phyloP scores from a whole-genome alignment of 2,797 vertebrate species.

The Protosalanx chinensis region DNA sequence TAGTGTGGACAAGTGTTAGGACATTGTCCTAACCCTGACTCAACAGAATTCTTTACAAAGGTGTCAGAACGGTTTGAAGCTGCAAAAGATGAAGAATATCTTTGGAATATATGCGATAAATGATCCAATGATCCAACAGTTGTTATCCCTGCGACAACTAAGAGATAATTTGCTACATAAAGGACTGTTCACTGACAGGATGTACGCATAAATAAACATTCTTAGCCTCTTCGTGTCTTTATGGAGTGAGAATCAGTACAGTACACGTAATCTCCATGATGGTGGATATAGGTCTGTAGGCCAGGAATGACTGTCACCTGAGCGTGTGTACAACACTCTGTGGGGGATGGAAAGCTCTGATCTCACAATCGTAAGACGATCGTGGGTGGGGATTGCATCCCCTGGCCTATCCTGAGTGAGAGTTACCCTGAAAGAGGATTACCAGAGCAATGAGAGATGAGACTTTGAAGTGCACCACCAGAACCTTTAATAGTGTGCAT shows the following conservation, averaged over 20 bases:
- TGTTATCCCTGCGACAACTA: too few species aligned
- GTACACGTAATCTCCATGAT: not conserved
- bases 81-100: too few species aligned
- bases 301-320: not conserved
- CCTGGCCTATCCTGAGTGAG: conserved; percentile 5
- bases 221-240: not conserved
- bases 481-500: not conserved
- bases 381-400: conserved; percentile 7
- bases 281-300: not conserved
- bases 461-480: not conserved
- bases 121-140: too few species aligned
- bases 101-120: too few species aligned
- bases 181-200: too few species aligned
- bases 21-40: too few species aligned
- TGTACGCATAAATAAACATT: too few species aligned
- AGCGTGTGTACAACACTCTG: not conserved
- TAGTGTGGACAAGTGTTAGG: too few species aligned
- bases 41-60: too few species aligned
- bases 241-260: not conserved
- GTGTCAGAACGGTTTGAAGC: too few species aligned
- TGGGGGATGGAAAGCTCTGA: not conserved
- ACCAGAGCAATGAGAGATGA: not conserved
- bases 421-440: conserved; percentile 1
- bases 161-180: too few species aligned
- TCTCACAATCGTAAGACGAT: not conserved